phyloP scores from a whole-genome alignment of 2,113 vertebrate genomes.

The Pagrus major region DNA sequence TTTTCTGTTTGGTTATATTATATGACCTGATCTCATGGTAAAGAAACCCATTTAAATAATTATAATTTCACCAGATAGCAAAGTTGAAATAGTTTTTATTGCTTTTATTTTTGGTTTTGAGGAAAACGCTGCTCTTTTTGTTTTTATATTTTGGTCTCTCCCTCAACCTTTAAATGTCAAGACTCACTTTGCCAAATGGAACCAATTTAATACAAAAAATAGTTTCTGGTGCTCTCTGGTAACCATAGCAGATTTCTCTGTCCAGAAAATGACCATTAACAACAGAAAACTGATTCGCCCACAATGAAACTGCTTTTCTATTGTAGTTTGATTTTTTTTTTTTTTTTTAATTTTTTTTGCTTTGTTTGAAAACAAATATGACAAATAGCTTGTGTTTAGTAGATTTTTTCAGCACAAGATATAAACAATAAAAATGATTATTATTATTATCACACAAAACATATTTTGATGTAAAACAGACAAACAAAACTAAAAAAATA shows the following conservation, averaged over 20 bases:
- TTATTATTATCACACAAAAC: not conserved
- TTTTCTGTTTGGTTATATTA: not conserved
- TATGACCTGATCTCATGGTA: not conserved
- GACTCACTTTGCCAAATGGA: not conserved
- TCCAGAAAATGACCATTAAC: not conserved
- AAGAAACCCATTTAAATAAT: not conserved
- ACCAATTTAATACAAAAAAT: slow-evolving; percentile 3
- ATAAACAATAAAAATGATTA: not conserved
- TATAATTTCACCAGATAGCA: not conserved
- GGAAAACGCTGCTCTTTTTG: not conserved
- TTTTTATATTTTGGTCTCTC: not conserved
- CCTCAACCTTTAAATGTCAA: not conserved
- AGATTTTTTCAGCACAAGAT: not conserved
- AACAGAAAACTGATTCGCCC: not conserved
- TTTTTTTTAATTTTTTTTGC: not conserved
- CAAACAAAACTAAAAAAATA: too few relatives aligned
- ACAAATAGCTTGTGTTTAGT: not conserved
- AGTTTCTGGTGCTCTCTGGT: not conserved
- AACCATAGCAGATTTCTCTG: not conserved
- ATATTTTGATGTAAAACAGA: not conserved
- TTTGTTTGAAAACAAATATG: not conserved
- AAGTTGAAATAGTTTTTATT: not conserved
- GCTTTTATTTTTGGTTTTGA: not conserved
- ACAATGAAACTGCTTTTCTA: not conserved
- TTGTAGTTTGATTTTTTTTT: not conserved